Base-by-base conservation (phyloP, 2,888 invertebrate species). In the Trissoscelio sp. region DNA sequence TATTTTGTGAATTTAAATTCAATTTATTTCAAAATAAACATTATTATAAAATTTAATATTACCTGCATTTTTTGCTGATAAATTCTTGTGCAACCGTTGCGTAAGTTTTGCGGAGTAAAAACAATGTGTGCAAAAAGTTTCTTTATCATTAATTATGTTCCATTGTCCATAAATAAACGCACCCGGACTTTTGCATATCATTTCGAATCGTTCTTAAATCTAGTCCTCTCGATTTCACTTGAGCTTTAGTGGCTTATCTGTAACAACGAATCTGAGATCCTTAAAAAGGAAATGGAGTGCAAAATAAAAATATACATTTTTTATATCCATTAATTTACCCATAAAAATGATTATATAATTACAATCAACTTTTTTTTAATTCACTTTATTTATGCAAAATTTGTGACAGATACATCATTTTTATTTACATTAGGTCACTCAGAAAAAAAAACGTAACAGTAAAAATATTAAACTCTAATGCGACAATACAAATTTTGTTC, bases 221-320 rank as follows among this genome's bases (percentile, higher is more conserved):
- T 81, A 83, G 83, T 78, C 80, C 81, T 83, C 60, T 70, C 80
- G 81, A 80, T 84, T 83, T 84, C 83, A 84, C 83, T 83, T 55
- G 75, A 83, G 81, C 75, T 84, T 83, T 85, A 82, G 82, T 67
- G 34, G 73, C 83, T 87, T 87, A 86, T 87, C 88, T 85, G 55
- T 79, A 84, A 83, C 84, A 73, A 67, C 81, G 75, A 84, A 87
- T 88, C 88, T 86, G 84, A 85, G 83, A 84, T 84, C 82, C 83
- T 83, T 75, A 73, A 79, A 82, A 79, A 77, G 44, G 42, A 78
- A 53, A 51, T 51, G 57, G 1, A 53, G 14, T 28, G 16, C 12
- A 20, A 67, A 77, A n/a, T 2, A 55, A 18, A 78, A 67, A 72
- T 73, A 22, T 18, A 7, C n/a, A n/a, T n/a, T n/a, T n/a, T n/a